Evolutionary conservation across 2,888 invertebrate genomes (phyloP).

Genomic region (Meandrusa payeni): DNA sequence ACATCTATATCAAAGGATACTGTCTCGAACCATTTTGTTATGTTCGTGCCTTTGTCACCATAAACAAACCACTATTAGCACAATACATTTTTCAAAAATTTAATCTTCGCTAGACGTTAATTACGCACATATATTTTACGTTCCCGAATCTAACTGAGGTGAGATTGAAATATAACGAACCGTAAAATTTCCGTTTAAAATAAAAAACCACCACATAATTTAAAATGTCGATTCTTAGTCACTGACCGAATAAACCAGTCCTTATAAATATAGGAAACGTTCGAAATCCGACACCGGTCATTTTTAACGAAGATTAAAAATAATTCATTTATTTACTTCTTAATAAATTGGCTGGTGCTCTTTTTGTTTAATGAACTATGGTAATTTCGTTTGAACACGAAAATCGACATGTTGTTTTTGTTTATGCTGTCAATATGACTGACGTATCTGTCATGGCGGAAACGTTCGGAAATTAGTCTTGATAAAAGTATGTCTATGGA

Average conservation of each 20-base stretch:
- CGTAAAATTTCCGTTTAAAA: slow-evolving; percentile 13
- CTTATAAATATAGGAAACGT: slow-evolving; percentile 22
- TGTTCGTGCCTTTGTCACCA: no score
- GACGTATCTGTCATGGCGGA: slow-evolving; percentile 8
- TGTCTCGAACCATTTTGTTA: no score
- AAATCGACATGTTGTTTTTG: slow-evolving; percentile 8
- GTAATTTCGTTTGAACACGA: slow-evolving; percentile 9
- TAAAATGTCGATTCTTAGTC: slow-evolving; percentile 14
- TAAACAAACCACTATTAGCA: no score
- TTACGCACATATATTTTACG: no score
- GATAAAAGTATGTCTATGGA: slow-evolving; percentile 1
- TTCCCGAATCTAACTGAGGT: not conserved
- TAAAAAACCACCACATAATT: no score
- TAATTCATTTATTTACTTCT: slow-evolving; percentile 18
- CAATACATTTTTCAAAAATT: no score
- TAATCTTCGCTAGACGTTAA: no score
- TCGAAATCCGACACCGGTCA: slow-evolving; percentile 23
- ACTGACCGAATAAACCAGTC: slow-evolving; percentile 20
- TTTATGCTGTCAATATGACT: slow-evolving; percentile 17
- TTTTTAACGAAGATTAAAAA: slow-evolving; percentile 17
- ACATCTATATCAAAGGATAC: no score
- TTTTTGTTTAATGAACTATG: slow-evolving; percentile 21
- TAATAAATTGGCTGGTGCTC: slow-evolving; percentile 13
- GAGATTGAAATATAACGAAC: slow-evolving; percentile 12
- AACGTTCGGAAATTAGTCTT: slow-evolving; percentile 20